A percentile compares a stretch with the other conserved stretches of the same genome.
Conservation (phyloP, 1,140 invertebrate genomes). For the Aphis craccivora region DNA sequence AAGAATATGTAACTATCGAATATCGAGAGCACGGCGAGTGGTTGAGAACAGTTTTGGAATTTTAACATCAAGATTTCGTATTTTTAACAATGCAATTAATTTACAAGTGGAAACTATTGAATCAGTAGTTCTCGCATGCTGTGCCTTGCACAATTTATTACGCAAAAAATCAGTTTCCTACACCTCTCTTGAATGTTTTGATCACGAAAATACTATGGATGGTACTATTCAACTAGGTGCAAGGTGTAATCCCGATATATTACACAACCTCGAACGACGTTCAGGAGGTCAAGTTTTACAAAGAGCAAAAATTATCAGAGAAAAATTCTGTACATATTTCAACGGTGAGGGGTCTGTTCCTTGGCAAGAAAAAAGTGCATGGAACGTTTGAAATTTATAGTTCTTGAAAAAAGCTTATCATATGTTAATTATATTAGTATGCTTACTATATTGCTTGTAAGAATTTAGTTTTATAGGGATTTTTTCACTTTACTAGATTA, state of each 20-base stretch:
- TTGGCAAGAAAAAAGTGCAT: constrained; percentile 46
- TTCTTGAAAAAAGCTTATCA: constrained; percentile 18
- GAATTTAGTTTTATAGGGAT: no score
- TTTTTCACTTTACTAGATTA: no score
- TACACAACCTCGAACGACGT: constrained; percentile 43
- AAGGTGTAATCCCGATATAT: constrained; percentile 47
- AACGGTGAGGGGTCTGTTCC: constrained; percentile 45
- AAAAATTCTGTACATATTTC: constrained; percentile 47
- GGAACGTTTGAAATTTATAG: constrained; percentile 29
- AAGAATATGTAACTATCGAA: constrained; percentile 49
- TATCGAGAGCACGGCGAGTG: constrained; percentile 37
- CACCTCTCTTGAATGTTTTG: constrained; percentile 45
- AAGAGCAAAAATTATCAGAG: constrained; percentile 48
- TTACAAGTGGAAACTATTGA: constrained; percentile 60
- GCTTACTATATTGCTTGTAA: no score
- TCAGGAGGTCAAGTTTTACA: constrained; percentile 43
- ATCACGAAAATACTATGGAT: constrained; percentile 42
- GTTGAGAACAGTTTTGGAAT: constrained; percentile 46
- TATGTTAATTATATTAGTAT: no score
- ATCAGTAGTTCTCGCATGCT: constrained; percentile 62
- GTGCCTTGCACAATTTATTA: constrained; percentile 62
- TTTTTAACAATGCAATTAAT: constrained; percentile 42
- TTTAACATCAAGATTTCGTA: constrained; percentile 49
- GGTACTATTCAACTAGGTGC: constrained; percentile 48
- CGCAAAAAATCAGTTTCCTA: constrained; percentile 51